Evolutionary conservation across 2,113 vertebrate species (phyloP), one percentile per base, ranked within the genome.

Genomic region (Sitta europaea): DNA sequence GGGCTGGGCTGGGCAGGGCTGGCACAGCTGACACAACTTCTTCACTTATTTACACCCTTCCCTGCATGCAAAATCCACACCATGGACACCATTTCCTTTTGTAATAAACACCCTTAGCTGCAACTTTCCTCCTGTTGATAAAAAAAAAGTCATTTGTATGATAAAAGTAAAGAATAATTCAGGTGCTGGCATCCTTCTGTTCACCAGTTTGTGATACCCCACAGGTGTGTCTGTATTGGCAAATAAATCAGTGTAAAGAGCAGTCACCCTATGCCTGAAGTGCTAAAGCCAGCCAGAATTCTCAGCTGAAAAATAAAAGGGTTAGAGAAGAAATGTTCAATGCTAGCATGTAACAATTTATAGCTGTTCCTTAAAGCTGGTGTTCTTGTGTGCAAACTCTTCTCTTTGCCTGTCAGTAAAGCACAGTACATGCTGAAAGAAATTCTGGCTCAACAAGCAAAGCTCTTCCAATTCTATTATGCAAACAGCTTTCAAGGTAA

Each of bases 181-280:
- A 1, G 21, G 38, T n/a, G 43, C 3, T 24, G 62, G 14, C 1
- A 0, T 57, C 47, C 66, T 48, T 33, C 51, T 71, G 42, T 16
- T 58, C 51, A 28, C 33, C 2, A 17, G 45, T 36, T 53, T 42
- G 82, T 85, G 82, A 36, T 11, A 33, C 10, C 17, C 55, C n/a
- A 12, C 38, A 10, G 2, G 11, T 4, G 1, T 25, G 40, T 9
- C 55, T 74, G 25, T 25, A 35, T 0, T 3, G 11, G 55, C 33
- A 88, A 74, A 92, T n/a, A 66, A 45, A 88, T 47, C 62, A 28
- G 45, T 4, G 59, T 4, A 33, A 53, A 79, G 66, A 76, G 9
- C 83, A 57, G 14, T 1, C 31, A 28, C 11, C 12, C 45, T 15
- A 5, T 3, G 68, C n/a, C 67, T 42, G 62, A 61, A 10, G 24